phyloP scores from a whole-genome alignment of 2,113 vertebrate genomes.

The Polypterus senegalus region DNA sequence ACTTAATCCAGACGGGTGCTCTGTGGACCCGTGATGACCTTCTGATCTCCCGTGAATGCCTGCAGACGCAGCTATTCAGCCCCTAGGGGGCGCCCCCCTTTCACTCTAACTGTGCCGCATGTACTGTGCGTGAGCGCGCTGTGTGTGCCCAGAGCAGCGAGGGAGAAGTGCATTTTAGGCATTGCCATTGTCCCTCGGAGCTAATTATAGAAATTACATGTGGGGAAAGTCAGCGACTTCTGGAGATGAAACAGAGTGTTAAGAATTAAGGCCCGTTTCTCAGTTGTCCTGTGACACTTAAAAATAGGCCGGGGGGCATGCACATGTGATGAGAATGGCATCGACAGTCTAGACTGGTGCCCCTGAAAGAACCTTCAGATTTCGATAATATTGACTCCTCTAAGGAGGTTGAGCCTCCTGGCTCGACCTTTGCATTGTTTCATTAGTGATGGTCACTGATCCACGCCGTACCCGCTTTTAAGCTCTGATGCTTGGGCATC shows the following conservation, averaged over 20 bases:
- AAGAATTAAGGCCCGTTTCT: conserved; percentile 56
- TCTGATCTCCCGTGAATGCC: no score
- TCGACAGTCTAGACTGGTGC: conserved; percentile 47
- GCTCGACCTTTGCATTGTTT: conserved; percentile 39
- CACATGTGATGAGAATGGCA: conserved; percentile 64
- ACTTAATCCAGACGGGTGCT: no score
- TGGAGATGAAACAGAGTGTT: conserved; percentile 55
- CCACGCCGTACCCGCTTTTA: conserved; percentile 1
- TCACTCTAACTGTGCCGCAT: background rate
- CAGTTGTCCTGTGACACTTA: conserved; percentile 36
- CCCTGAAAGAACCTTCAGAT: conserved; percentile 64
- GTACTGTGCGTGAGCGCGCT: conserved; percentile 11
- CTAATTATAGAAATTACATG: conserved; percentile 66
- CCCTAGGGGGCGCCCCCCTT: no score
- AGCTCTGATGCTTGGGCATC: no score
- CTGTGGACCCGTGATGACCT: no score
- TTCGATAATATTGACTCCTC: conserved; percentile 52
- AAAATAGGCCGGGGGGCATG: conserved; percentile 57
- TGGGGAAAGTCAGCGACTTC: conserved; percentile 52
- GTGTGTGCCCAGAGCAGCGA: conserved; percentile 24
- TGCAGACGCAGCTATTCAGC: no score
- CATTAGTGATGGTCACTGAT: conserved; percentile 19
- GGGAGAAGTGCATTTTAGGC: conserved; percentile 39
- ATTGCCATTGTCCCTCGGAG: conserved; percentile 40
- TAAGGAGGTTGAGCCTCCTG: conserved; percentile 37